These are phyloP conservation scores for Oryzias javanicus DNA, from an alignment of 2,113 vertebrate species.

Conservation along the genomic window DNA sequence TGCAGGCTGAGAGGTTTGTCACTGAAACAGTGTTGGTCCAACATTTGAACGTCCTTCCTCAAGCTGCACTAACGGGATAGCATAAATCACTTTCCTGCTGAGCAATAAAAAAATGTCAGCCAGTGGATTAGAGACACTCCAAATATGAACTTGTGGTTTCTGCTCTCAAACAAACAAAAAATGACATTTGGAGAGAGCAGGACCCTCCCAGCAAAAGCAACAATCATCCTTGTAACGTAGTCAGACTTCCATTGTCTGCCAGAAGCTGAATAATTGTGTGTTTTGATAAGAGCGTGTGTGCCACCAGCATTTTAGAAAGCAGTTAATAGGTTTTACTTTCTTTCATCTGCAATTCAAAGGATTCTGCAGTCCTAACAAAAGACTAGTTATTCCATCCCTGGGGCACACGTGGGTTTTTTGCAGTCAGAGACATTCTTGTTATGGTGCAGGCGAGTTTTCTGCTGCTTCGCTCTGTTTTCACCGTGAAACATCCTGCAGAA, in stretches of 20 bases:
- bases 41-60: conserved; percentile 58
- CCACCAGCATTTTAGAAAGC: conserved; percentile 41
- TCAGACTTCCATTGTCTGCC: conserved; percentile 30
- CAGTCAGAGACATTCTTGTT: no score
- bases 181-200: conserved; percentile 63
- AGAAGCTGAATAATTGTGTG: conserved; percentile 34
- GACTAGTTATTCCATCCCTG: conserved; percentile 44
- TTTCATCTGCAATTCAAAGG: conserved; percentile 63
- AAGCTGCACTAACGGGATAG: conserved; percentile 36
- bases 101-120: conserved; percentile 60
- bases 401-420: conserved; percentile 32
- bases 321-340: conserved; percentile 55
- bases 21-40: conserved; percentile 64
- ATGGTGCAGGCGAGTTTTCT: no score
- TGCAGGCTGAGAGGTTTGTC: conserved; percentile 54
- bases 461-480: no score
- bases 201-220: conserved; percentile 48
- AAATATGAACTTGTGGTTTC: conserved; percentile 50
- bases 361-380: conserved; percentile 52
- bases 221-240: conserved; percentile 52
- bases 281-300: conserved; percentile 49
- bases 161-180: conserved; percentile 45
- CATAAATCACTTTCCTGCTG: conserved; percentile 60
- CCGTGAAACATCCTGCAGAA: no score
- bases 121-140: conserved; percentile 53